Conservation (phyloP, 2,888 invertebrate genomes). For the Lasioglossum morio region DNA sequence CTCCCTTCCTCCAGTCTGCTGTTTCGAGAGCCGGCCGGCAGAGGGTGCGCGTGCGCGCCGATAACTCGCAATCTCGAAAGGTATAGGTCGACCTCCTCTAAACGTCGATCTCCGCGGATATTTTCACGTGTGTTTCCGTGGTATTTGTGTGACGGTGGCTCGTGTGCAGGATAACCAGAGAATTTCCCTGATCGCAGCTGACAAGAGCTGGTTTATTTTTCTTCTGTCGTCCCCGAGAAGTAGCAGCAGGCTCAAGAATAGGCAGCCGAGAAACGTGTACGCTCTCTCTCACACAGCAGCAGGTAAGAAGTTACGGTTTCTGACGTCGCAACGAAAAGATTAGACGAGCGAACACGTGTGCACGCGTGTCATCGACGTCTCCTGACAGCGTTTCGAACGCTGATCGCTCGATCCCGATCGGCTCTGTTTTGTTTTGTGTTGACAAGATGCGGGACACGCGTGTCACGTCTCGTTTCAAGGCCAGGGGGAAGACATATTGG, state of each 20-base stretch:
- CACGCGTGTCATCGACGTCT: conserved; percentile 8
- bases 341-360: conserved; percentile 23
- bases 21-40: conserved; percentile 40
- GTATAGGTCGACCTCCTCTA: conserved; percentile 63
- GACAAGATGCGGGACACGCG: conserved; percentile 62
- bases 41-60: conserved; percentile 52
- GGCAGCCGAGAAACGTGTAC: conserved; percentile 16
- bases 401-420: not conserved
- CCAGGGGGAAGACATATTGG: conserved; percentile 71
- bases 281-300: conserved; percentile 54
- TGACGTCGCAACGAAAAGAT: not conserved
- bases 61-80: conserved; percentile 69
- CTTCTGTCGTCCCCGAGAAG: not conserved
- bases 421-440: conserved; percentile 47
- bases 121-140: conserved; percentile 59
- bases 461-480: conserved; percentile 68
- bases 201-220: not conserved
- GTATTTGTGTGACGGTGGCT: conserved; percentile 31
- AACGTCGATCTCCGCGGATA: conserved; percentile 54
- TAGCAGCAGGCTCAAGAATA: conserved; percentile 5
- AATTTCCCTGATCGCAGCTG: conserved; percentile 24
- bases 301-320: conserved; percentile 60
- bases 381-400: not conserved
- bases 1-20: conserved; percentile 42
- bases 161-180: conserved; percentile 18